A percentile compares a stretch with the other conserved stretches of the same genome.
Conservation (phyloP, 2,888 invertebrate genomes). For the Rhimphoctona megacephalus region DNA sequence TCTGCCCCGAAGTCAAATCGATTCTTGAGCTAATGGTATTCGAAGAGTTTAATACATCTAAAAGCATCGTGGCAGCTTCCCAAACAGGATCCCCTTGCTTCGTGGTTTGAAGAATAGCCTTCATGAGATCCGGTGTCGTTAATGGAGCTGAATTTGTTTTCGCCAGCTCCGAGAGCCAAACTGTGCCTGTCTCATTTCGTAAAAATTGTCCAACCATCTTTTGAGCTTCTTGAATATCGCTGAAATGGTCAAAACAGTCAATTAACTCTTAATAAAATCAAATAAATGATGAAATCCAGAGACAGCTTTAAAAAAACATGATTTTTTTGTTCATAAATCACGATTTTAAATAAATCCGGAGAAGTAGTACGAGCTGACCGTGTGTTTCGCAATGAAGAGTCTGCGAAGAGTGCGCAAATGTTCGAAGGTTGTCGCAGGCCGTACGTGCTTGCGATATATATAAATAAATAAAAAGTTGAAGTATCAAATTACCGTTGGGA, state of each 20-base stretch:
- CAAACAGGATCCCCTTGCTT: conserved; percentile 51
- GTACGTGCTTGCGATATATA: not conserved
- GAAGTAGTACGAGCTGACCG: not conserved
- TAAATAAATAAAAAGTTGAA: not conserved
- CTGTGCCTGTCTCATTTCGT: conserved; percentile 61
- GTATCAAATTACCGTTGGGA: conserved; percentile 61
- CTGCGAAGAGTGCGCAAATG: not conserved
- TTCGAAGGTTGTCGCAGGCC: not conserved
- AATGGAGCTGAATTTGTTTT: conserved; percentile 57
- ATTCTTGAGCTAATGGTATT: not conserved
- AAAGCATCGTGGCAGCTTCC: conserved; percentile 63
- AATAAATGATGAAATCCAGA: not conserved
- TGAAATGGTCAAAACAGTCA: conserved; percentile 43
- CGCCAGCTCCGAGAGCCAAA: conserved; percentile 66
- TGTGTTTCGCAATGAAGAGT: not conserved
- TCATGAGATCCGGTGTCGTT: conserved; percentile 68
- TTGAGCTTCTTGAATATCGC: conserved; percentile 68
- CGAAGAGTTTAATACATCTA: conserved; percentile 43
- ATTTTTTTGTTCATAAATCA: not conserved
- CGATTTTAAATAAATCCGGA: not conserved
- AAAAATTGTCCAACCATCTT: conserved; percentile 66
- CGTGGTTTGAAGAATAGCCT: conserved; percentile 51
- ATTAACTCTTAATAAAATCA: not conserved
- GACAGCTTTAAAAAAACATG: not conserved
- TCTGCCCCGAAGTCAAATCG: conserved; percentile 24